Conservation (phyloP, 2,113 vertebrate species). For the Ursus arctos region DNA sequence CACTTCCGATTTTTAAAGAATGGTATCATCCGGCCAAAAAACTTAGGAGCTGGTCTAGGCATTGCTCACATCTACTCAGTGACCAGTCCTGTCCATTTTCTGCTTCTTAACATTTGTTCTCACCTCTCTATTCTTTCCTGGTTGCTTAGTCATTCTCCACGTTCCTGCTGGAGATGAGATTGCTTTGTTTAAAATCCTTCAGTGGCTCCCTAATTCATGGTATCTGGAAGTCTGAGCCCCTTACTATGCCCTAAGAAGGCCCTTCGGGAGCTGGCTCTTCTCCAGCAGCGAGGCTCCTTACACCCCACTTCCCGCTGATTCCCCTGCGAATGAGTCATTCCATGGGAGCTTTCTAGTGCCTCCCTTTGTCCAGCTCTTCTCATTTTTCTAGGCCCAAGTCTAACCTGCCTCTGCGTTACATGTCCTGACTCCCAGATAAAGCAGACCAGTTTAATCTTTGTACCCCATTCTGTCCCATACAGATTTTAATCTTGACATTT, state of each 20-base stretch:
- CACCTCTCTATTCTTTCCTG: background rate
- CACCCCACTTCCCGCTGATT: background rate
- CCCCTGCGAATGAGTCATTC: background rate
- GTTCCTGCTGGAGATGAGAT: background rate
- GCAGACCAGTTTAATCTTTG: background rate
- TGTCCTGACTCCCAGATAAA: background rate
- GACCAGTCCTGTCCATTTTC: background rate
- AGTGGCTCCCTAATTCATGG: background rate
- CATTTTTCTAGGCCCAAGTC: background rate
- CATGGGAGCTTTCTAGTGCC: background rate
- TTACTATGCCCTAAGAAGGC: background rate
- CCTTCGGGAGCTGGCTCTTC: background rate
- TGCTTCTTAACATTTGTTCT: background rate
- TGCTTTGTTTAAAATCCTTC: background rate
- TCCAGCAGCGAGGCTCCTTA: background rate
- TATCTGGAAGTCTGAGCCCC: background rate
- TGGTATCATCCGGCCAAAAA: background rate
- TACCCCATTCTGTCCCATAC: background rate
- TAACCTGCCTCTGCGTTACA: background rate
- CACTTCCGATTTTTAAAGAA: background rate
- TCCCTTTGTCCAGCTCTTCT: background rate
- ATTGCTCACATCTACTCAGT: background rate
- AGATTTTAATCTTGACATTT: background rate
- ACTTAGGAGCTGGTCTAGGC: background rate
- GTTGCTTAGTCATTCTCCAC: background rate